These are phyloP conservation scores for Agonopterix alstromeriana DNA, from an alignment of 2,888 invertebrate species.

Conservation along the genomic window DNA sequence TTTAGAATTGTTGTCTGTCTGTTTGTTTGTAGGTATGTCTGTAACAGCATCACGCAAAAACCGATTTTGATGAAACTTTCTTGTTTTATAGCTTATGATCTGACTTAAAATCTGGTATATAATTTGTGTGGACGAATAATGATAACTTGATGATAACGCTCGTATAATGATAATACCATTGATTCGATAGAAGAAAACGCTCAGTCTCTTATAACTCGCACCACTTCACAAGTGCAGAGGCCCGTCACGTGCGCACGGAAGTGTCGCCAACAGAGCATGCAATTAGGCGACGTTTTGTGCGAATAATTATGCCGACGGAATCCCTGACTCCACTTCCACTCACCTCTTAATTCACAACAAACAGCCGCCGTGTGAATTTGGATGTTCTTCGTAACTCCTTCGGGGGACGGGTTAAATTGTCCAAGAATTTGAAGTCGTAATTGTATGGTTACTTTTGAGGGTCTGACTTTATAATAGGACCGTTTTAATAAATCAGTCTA, in stretches of 20 bases:
- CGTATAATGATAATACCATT: no score
- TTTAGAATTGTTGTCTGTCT: no score
- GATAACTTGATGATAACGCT: no score
- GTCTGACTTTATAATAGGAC: not conserved
- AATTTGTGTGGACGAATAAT: no score
- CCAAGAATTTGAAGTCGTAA: not conserved
- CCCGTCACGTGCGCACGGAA: constrained; percentile 50
- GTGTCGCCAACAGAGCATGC: constrained; percentile 62
- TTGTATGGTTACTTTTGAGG: not conserved
- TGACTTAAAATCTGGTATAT: no score
- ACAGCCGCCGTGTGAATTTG: constrained; percentile 23
- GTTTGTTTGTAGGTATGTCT: no score
- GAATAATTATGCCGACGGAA: constrained; percentile 59
- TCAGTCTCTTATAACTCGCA: no score
- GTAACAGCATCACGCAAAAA: no score
- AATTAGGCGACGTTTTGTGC: constrained; percentile 67
- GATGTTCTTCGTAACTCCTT: not conserved
- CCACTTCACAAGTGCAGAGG: constrained; percentile 16
- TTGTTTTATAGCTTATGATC: no score
- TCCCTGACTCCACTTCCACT: constrained; percentile 26
- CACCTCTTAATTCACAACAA: constrained; percentile 50
- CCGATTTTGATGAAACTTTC: no score
- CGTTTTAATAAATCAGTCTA: no score
- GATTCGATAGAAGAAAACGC: no score
- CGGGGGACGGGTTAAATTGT: not conserved